Conservation (phyloP, 1,140 invertebrate species). For the Anastatus disparis region DNA sequence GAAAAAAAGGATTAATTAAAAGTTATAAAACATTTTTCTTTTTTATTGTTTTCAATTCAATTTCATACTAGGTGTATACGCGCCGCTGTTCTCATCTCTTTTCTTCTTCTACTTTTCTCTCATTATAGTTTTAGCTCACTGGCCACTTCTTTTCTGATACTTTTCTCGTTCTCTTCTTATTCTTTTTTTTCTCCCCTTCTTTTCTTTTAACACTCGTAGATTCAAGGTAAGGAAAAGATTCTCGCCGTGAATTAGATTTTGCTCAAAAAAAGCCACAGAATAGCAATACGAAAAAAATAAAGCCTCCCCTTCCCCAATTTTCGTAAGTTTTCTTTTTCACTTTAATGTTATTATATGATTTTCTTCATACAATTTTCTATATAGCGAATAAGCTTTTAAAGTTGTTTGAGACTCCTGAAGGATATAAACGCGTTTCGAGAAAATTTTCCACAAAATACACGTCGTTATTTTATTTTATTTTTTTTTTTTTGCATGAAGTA, state of each 20-base stretch:
- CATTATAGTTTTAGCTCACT: too few species aligned
- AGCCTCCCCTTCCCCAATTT: neutral
- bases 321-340: neutral
- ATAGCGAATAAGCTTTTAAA: too few species aligned
- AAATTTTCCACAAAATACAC: too few species aligned
- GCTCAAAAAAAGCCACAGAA: neutral
- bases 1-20: neutral
- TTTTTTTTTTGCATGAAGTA: neutral
- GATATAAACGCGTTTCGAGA: too few species aligned
- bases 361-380: too few species aligned
- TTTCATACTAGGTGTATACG: neutral
- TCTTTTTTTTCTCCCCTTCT: neutral
- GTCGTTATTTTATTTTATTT: too few species aligned
- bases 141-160: too few species aligned
- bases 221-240: slow-evolving; percentile 1
- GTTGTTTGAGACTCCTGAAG: too few species aligned
- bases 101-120: too few species aligned
- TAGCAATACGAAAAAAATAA: neutral
- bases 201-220: neutral
- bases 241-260: slow-evolving; percentile 7
- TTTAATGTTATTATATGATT: neutral
- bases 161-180: too few species aligned
- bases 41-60: neutral
- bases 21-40: neutral
- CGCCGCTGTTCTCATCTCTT: too few species aligned